These are phyloP conservation scores for Mola mola DNA, from an alignment of 2,113 vertebrate genomes.

Conservation along the genomic window DNA sequence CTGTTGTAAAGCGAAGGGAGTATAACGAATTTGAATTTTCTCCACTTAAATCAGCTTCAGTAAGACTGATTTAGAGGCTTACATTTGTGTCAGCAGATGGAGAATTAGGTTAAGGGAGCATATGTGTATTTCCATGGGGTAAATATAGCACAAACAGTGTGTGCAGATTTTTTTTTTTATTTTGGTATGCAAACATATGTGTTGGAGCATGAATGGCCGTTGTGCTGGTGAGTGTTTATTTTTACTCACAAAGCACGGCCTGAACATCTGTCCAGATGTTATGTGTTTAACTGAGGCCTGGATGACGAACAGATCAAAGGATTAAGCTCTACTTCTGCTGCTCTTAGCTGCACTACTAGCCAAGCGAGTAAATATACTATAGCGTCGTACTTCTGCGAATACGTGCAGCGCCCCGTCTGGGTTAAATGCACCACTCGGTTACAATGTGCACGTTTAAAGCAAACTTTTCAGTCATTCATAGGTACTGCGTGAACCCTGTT, in stretches of 20 bases:
- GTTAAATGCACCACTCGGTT: neutral
- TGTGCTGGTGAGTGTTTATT: conserved; percentile 24
- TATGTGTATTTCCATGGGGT: conserved; percentile 3
- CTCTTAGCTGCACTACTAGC: neutral
- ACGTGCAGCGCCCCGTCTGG: neutral
- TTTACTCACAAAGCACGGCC: conserved; percentile 28
- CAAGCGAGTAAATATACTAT: neutral
- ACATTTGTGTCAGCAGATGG: conserved; percentile 39
- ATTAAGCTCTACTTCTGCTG: conserved; percentile 36
- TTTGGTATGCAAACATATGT: neutral
- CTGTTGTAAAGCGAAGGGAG: neutral
- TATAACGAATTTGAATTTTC: neutral
- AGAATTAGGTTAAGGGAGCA: conserved; percentile 25
- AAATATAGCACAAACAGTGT: conserved; percentile 13
- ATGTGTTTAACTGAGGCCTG: conserved; percentile 42
- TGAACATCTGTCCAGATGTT: conserved; percentile 69
- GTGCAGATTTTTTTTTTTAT: no score
- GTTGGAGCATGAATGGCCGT: neutral
- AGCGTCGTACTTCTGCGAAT: neutral
- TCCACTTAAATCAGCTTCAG: conserved; percentile 5
- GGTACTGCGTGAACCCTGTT: no score
- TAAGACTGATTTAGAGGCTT: conserved; percentile 5
- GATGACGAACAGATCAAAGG: conserved; percentile 43
- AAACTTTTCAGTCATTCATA: no score
- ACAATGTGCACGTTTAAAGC: no score